Evolutionary conservation across 1,140 invertebrate genomes (phyloP), one percentile per base, ranked within the genome.

Genomic region (Nebria ingens): DNA sequence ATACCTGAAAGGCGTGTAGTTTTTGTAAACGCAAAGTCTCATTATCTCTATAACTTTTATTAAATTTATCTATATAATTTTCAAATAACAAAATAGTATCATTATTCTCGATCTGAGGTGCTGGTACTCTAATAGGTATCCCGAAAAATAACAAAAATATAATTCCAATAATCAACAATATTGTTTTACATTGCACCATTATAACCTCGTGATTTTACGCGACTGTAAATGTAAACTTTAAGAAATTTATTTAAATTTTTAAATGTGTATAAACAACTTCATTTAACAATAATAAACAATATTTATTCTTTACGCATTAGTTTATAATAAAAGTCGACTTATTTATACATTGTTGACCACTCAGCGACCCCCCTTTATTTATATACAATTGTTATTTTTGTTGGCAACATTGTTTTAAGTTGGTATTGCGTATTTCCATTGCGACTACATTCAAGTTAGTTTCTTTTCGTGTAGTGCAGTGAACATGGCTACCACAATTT

Each of bases 1-100:
- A 72, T 70, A 87, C 86, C 73, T 82, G 76, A 72, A 88, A 89
- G 58, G 76, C 75, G 53, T 75, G 61, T 58, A 82, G 78, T 69
- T 82, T 76, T 21, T 67, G 68, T 53, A 75, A 63, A 59, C 83
- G 85, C 66, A 83, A 80, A 0, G 64, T 64, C 0, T 76, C 67
- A 65, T 79, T 69, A 53, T 71, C 65, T 68, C 65, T 72, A 66
- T 89, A 89, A 51, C 75, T 73, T 75, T 86, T 89, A 61, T 86
- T 84, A 61, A 78, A 86, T 55, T 76, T 74, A 52, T 70, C 34
- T 15, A 86, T 71, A 60, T 83, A 89, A 42, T 73, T 66, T 53
- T 79, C 63, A 62, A 86, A 87, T 57, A 45, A 17, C 17, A 17
- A 6, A 12, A 12, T 17, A 3, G 40, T 45, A 17, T 79, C 68